Conservation (phyloP, 2,888 invertebrate species). For the Sisyra nigra region DNA sequence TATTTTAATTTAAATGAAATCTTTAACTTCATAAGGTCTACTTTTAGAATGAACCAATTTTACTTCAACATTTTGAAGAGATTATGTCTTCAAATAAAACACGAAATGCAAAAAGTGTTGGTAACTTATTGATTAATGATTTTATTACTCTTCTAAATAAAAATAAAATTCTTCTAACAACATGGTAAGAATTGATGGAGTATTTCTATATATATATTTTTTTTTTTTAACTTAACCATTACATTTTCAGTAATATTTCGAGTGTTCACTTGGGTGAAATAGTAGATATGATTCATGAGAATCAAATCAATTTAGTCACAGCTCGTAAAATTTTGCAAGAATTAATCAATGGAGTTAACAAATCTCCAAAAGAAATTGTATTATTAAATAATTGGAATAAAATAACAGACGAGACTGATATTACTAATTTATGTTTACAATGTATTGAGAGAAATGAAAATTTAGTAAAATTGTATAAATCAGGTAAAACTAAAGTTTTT, state of each 20-base stretch:
- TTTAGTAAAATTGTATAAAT: slow-evolving; percentile 44
- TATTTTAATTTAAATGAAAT: slow-evolving; percentile 4
- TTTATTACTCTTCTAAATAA: slow-evolving; percentile 50
- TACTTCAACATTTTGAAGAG: slow-evolving; percentile 38
- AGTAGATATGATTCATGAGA: slow-evolving; percentile 38
- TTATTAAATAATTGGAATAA: slow-evolving; percentile 44
- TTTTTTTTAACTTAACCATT: slow-evolving; percentile 9
- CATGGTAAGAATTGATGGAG: slow-evolving; percentile 36
- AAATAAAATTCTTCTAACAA: slow-evolving; percentile 35
- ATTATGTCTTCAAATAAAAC: slow-evolving; percentile 28
- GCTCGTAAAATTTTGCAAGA: slow-evolving; percentile 34
- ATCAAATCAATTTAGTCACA: slow-evolving; percentile 43
- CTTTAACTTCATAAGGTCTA: not conserved
- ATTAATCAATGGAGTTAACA: slow-evolving; percentile 24
- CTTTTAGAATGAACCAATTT: slow-evolving; percentile 37
- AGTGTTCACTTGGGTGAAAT: slow-evolving; percentile 40
- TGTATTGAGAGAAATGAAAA: slow-evolving; percentile 48
- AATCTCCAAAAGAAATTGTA: slow-evolving; percentile 35
- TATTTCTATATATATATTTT: slow-evolving; percentile 5
- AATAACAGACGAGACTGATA: slow-evolving; percentile 40
- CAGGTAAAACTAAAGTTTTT: slow-evolving; percentile 53
- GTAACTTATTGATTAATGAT: slow-evolving; percentile 55
- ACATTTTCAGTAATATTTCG: slow-evolving; percentile 29
- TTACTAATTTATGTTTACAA: slow-evolving; percentile 41
- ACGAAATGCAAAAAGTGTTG: slow-evolving; percentile 38